Evolutionary conservation across 1,140 invertebrate genomes (phyloP), one percentile per base, ranked within the genome.

Genomic region (Trinorchestia longiramus): DNA sequence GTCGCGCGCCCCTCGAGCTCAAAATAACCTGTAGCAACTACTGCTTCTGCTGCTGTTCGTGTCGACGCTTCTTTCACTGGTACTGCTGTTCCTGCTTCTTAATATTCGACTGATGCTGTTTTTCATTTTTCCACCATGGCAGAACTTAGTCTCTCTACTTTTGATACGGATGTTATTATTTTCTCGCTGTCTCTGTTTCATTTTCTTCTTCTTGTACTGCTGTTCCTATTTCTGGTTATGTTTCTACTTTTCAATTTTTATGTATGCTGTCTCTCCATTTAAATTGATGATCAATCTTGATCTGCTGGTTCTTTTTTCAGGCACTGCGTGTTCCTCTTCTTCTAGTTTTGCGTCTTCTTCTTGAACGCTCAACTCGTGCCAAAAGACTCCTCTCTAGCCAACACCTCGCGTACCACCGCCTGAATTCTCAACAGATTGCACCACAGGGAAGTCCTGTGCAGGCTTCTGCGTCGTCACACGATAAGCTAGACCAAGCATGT

Each of bases 301-400:
- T 1, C 11, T 36, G 62, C 62, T 19, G 28, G 15, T 77, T 77
- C 28, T 77, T 77, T 53, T 6, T 77, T 77, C 8, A 36, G 28
- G 15, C 28, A 15, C 28, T 11, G 62, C 62, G 62, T 11, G 15
- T 77, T 77, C 15, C 62, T 77, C 62, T 15, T 77, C 62, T 77
- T 11, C 28, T 77, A 28, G 15, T 77, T 77, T 36, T 77, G 62
- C 62, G 62, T 36, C 62, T 77, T 77, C 62, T 77, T 77, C 28
- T 77, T 77, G 11, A 90, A 36, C 36, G 41, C 88, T 36, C 88
- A 36, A 90, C 88, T 90, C 36, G 88, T 90, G 88, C 88, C 88
- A 90, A 90, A 90, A 90, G 88, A 90, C 43, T 90, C 43, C 88
- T 90, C 88, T 90, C n/a, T 36, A 42, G 88, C 88, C 88, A 77